Evolutionary conservation across 92 coral and sea anemone genomes (phyloP), one percentile per base, ranked within the genome.

Genomic region (Epizoanthus scotinus): DNA sequence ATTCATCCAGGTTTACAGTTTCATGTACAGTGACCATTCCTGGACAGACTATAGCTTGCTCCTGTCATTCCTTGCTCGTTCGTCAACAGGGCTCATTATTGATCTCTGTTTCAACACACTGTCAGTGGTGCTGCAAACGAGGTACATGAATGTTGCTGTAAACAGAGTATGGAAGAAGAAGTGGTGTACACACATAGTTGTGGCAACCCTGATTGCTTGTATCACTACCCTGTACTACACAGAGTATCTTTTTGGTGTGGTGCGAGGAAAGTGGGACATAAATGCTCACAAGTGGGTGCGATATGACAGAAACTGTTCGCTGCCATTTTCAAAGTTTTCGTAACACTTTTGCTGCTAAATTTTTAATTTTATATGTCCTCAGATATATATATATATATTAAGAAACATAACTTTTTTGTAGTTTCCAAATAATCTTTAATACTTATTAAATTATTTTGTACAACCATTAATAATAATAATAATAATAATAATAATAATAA

Each of bases 41-140:
- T 85, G 60, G 63, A 84, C 87, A 14, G 71, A 72, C 60, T 64
- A 63, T 27, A 28, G 34, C 25, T 77, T 68, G 36, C 17, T 89
- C 25, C 36, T 28, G 18, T 73, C 60, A 29, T 85, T 88, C 71
- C 38, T 89, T 15, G 31, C 28, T 24, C 87, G 91, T 21, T 83
- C 85, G 1, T 63, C 83, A 7, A 77, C 88, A 22, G 95, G 98
- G 7, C 82, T 91, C 17, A 73, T 87, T 14, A 91, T 91, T 14
- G 86, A 83, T 29, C 42, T 83, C 15, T 38, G 44, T 18, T 72
- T 72, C 64, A 73, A 52, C 20, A 61, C 69, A 25, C 29, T 73
- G 44, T 61, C 73, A 25, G 70, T 61, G 24, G 24, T 73, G 27
- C 38, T 83, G 56, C 86, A 52, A 26, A 83, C 63, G 15, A 56